Percentiles rank a stretch among this genome's conserved stretches.
Evolutionary conservation across 2,113 vertebrate genomes (phyloP).

Genomic region (Pipa parva): DNA sequence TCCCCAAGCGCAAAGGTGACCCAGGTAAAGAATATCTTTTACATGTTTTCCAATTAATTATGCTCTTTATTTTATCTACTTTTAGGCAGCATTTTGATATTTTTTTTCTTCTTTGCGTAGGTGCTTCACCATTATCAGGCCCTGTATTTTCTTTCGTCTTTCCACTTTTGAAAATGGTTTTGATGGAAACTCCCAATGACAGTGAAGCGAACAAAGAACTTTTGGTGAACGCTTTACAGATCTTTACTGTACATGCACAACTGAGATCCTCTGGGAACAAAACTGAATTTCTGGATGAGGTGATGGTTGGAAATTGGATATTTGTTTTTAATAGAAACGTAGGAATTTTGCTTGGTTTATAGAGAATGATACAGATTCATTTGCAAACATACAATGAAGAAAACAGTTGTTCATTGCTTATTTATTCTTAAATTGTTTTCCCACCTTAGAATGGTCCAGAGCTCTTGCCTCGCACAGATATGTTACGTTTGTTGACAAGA

Average conservation of each 20-base stretch:
- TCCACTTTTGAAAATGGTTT: constrained; percentile 83
- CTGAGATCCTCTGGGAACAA: constrained; percentile 61
- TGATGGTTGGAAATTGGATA: constrained; percentile 39
- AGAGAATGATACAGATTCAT: neutral
- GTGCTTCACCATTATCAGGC: constrained; percentile 59
- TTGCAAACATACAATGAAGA: neutral
- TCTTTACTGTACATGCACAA: constrained; percentile 77
- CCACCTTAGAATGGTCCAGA: constrained; percentile 82
- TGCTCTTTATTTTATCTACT: neutral
- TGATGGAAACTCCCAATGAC: constrained; percentile 71
- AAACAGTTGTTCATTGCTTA: neutral
- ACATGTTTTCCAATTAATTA: neutral
- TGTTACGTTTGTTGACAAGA: constrained; percentile 81
- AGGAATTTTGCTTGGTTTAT: no score
- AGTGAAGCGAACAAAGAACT: constrained; percentile 73
- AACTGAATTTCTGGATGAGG: constrained; percentile 76
- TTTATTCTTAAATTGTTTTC: neutral
- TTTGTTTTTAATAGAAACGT: neutral
- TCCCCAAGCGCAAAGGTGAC: constrained; percentile 71
- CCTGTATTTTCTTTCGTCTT: constrained; percentile 85
- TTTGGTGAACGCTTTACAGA: constrained; percentile 77
- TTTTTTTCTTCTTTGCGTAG: constrained; percentile 44
- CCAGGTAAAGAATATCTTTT: constrained; percentile 52
- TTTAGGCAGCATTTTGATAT: neutral
- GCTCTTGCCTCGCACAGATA: constrained; percentile 84